phyloP scores from a whole-genome alignment of 2,797 vertebrate species.

The Lacerta bilineata region DNA sequence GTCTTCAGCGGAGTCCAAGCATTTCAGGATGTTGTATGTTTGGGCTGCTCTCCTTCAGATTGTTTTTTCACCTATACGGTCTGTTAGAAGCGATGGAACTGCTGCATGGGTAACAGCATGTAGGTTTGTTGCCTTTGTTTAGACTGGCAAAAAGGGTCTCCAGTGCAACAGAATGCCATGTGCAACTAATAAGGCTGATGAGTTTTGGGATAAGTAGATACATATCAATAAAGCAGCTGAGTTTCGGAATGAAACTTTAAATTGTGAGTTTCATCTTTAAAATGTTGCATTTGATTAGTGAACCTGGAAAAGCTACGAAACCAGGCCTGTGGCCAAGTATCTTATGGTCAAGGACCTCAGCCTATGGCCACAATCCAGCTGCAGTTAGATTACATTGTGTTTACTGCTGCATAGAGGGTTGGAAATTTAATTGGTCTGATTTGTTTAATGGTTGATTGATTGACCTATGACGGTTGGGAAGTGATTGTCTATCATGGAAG shows the following conservation, averaged over 20 bases:
- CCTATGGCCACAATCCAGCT: too few species aligned
- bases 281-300: background rate
- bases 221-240: too few species aligned
- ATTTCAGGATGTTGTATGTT: conserved; percentile 73
- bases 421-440: too few species aligned
- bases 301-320: background rate
- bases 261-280: background rate
- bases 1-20: conserved; percentile 63
- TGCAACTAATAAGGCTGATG: background rate
- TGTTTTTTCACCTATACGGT: background rate
- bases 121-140: background rate
- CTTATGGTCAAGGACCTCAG: background rate
- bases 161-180: conserved; percentile 7
- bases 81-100: background rate
- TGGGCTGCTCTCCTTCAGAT: background rate
- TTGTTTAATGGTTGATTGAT: too few species aligned
- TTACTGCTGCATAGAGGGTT: too few species aligned
- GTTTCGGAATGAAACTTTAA: background rate
- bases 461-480: too few species aligned
- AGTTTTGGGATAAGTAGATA: too few species aligned
- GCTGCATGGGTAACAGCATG: background rate
- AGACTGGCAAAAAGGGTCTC: conserved; percentile 39
- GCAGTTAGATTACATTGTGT: too few species aligned
- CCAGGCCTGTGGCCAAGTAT: background rate
- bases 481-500: too few species aligned